Conservation (phyloP, 2,888 invertebrate genomes). For the Lasioglossum zephyrum region DNA sequence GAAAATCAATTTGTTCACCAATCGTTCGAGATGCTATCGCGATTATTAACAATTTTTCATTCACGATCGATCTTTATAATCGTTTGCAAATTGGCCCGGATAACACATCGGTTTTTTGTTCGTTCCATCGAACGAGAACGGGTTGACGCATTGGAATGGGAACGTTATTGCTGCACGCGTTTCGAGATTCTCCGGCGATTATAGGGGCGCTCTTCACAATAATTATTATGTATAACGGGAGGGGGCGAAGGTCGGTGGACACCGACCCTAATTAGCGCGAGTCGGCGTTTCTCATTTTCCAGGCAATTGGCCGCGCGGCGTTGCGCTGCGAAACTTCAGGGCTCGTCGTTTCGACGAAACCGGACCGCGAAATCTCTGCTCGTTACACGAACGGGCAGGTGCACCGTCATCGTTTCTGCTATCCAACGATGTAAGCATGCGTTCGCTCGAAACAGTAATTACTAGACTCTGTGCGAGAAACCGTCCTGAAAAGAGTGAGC, state of each 20-base stretch:
- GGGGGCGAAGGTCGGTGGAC: slow-evolving; percentile 44
- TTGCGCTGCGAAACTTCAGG: slow-evolving; percentile 32
- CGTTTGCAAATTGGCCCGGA: not conserved
- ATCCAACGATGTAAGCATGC: slow-evolving; percentile 4
- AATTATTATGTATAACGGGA: slow-evolving; percentile 66
- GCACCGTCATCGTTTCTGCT: slow-evolving; percentile 21
- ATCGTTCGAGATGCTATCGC: not conserved
- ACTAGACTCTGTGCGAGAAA: not conserved
- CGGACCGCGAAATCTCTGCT: slow-evolving; percentile 23
- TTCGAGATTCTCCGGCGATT: slow-evolving; percentile 32
- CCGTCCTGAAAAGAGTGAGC: not conserved
- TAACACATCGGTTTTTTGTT: not conserved
- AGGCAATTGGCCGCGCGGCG: slow-evolving; percentile 63
- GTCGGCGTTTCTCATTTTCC: slow-evolving; percentile 71
- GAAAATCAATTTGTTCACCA: not conserved
- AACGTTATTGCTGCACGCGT: slow-evolving; percentile 19
- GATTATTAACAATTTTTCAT: not conserved
- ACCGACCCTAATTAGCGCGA: slow-evolving; percentile 70
- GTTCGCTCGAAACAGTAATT: slow-evolving; percentile 4
- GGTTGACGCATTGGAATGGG: slow-evolving; percentile 31
- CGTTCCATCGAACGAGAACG: not conserved
- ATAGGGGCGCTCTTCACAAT: slow-evolving; percentile 67
- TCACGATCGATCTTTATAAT: not conserved
- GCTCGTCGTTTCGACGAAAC: slow-evolving; percentile 25
- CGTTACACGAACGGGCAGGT: not conserved